Conservation (phyloP, 2,888 invertebrate species). For the Drosophila eohydei region DNA sequence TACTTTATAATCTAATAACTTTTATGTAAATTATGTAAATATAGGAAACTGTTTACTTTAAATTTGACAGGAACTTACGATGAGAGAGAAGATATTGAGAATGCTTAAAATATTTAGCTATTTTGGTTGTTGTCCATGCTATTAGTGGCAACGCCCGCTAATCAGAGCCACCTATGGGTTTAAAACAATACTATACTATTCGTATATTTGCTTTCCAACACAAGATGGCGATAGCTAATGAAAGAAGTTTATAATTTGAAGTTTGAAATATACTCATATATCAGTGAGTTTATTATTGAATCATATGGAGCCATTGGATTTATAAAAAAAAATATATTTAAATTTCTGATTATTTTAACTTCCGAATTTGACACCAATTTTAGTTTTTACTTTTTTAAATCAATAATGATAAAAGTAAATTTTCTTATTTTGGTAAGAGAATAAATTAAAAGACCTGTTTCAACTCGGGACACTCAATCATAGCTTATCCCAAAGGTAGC, state of each 20-base stretch:
- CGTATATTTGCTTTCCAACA: rapidly evolving
- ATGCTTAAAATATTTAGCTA: background rate
- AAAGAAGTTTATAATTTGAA: background rate
- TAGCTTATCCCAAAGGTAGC: slow-evolving; percentile 28
- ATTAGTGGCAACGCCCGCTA: slow-evolving; percentile 18
- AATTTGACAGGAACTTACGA: background rate
- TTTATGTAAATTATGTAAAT: slow-evolving; percentile 48
- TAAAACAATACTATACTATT: rapidly evolving
- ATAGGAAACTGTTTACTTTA: slow-evolving; percentile 31
- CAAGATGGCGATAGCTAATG: slow-evolving; percentile 31
- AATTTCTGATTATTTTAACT: background rate
- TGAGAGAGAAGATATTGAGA: background rate
- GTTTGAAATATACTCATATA: background rate
- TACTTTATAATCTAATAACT: slow-evolving; percentile 37
- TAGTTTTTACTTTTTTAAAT: background rate
- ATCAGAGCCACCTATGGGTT: slow-evolving; percentile 12
- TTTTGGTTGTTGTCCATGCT: slow-evolving; percentile 28
- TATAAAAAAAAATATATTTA: background rate
- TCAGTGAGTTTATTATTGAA: background rate
- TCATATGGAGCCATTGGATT: background rate
- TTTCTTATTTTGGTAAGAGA: slow-evolving; percentile 8
- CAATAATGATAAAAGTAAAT: background rate
- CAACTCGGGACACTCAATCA: slow-evolving; percentile 23
- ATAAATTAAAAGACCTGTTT: slow-evolving; percentile 41
- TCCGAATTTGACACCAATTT: background rate